Evolutionary conservation across 2,888 invertebrate species (phyloP).

Genomic region (Drepanosiphum platanoidis): DNA sequence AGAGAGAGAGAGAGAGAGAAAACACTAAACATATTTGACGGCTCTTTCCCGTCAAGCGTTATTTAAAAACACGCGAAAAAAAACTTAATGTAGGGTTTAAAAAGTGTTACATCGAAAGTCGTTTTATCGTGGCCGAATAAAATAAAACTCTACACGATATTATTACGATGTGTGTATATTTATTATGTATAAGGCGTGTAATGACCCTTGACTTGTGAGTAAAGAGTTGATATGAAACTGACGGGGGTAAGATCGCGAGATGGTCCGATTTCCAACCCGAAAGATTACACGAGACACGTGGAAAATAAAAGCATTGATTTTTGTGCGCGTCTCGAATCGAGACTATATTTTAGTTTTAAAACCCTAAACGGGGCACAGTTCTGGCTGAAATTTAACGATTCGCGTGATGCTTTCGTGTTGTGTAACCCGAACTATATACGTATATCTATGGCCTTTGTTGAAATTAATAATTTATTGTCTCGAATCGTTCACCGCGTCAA

Average conservation of each 20-base stretch:
- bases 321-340: too few relatives aligned
- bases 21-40: not conserved
- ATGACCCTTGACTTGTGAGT: not conserved
- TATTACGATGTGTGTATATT: not conserved
- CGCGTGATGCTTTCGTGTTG: too few relatives aligned
- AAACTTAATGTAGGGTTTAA: not conserved
- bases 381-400: too few relatives aligned
- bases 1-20: too few relatives aligned
- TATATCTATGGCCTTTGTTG: too few relatives aligned
- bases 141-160: constrained; percentile 1
- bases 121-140: not conserved
- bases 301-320: too few relatives aligned
- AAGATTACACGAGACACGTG: not conserved
- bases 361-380: too few relatives aligned
- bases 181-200: not conserved
- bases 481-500: too few relatives aligned
- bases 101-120: constrained; percentile 29
- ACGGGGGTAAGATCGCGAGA: not conserved
- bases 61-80: constrained; percentile 35
- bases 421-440: too few relatives aligned
- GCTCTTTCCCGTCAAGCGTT: not conserved
- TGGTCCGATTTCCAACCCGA: not conserved
- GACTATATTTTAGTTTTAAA: too few relatives aligned
- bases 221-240: constrained; percentile 16
- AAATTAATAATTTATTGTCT: too few relatives aligned